Conservation (phyloP, 2,797 vertebrate species). For the Odontamblyopus lacepedii region DNA sequence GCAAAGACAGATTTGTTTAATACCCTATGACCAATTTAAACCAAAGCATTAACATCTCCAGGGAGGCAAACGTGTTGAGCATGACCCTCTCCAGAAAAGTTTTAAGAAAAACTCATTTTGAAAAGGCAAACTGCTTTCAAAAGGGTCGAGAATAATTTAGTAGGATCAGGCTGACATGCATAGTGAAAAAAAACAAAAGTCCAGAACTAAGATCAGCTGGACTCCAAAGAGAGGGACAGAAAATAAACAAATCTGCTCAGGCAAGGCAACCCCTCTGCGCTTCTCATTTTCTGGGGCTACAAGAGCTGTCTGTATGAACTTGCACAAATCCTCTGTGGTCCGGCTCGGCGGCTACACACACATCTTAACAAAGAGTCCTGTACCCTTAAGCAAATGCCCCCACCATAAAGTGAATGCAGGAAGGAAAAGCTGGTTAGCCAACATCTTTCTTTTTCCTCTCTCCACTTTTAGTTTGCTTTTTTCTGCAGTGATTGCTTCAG, state of each 20-base stretch:
- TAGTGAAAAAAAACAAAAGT: constrained; percentile 7
- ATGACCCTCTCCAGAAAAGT: too few relatives aligned
- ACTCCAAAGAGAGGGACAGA: constrained; percentile 11
- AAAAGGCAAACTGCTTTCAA: constrained; percentile 29
- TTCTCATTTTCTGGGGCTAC: constrained; percentile 34
- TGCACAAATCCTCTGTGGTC: constrained; percentile 9
- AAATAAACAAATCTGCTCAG: constrained; percentile 24
- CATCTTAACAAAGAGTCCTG: constrained; percentile 44
- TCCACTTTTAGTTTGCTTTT: constrained; percentile 34
- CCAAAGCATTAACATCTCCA: neutral
- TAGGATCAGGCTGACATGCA: constrained; percentile 8
- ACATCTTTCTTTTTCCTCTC: constrained; percentile 50
- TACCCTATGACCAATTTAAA: constrained; percentile 3
- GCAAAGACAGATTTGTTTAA: too few relatives aligned
- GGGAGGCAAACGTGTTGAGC: too few relatives aligned
- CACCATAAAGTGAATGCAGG: constrained; percentile 40
- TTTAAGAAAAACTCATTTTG: neutral
- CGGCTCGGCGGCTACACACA: neutral
- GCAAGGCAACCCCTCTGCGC: constrained; percentile 20
- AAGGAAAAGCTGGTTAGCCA: constrained; percentile 40
- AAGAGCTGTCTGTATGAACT: constrained; percentile 18
- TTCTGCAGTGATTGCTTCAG: constrained; percentile 45
- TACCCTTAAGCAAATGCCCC: constrained; percentile 48
- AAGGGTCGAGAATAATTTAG: constrained; percentile 19
- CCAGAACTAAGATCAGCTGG: constrained; percentile 2